These are phyloP conservation scores for Tympanoctomys barrerae DNA, from an alignment of 2,797 vertebrate genomes.

Conservation along the genomic window DNA sequence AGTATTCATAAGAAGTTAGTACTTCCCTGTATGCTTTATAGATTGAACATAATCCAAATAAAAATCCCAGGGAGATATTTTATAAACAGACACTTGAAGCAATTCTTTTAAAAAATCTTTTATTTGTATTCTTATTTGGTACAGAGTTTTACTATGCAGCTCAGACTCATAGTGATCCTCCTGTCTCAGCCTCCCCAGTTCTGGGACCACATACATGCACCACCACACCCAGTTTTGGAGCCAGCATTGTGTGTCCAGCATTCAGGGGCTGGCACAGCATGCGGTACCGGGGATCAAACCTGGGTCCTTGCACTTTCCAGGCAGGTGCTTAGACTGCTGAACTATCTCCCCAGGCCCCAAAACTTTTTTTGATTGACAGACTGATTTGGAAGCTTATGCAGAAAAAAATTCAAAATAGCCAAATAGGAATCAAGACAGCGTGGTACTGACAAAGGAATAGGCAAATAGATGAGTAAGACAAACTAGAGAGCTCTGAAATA, in stretches of 20 bases:
- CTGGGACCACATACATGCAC: no score
- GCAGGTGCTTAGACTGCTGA: no score
- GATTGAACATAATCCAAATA: background rate
- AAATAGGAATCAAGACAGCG: background rate
- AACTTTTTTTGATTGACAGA: background rate
- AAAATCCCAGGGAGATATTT: background rate
- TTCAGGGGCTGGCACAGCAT: no score
- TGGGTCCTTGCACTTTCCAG: no score
- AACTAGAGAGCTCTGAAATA: background rate
- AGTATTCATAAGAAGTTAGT: background rate
- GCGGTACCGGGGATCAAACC: no score
- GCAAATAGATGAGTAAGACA: background rate
- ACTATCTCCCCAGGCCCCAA: background rate
- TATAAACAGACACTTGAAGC: background rate
- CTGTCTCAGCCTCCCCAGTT: no score
- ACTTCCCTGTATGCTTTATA: background rate
- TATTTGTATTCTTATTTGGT: no score
- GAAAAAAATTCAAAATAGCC: background rate
- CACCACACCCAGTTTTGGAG: no score
- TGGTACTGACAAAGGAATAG: background rate
- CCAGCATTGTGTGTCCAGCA: no score
- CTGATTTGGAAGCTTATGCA: background rate
- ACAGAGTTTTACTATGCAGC: no score
- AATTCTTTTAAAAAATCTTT: no score
- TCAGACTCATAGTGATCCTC: no score